These are phyloP conservation scores for Apantesis nais DNA, from an alignment of 2,888 invertebrate species.

Conservation along the genomic window DNA sequence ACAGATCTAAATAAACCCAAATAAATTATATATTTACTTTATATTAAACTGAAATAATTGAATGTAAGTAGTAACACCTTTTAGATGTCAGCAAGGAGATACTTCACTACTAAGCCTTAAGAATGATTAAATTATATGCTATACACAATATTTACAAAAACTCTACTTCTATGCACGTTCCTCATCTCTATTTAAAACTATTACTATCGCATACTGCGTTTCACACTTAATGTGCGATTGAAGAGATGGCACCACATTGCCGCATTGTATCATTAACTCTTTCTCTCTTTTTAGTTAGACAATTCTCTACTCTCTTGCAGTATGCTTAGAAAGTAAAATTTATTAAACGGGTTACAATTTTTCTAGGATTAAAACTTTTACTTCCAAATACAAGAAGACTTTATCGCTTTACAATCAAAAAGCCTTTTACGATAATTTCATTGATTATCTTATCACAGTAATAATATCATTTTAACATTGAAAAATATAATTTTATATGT, in stretches of 20 bases:
- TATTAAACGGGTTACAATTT: slow-evolving; percentile 10
- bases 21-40: slow-evolving; percentile 45
- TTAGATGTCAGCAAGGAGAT: slow-evolving; percentile 54
- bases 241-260: slow-evolving; percentile 13
- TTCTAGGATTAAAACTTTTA: slow-evolving; percentile 30
- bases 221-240: background rate
- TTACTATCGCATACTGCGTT: background rate
- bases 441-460: slow-evolving; percentile 66
- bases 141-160: slow-evolving; percentile 61
- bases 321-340: background rate
- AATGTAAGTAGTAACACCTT: slow-evolving; percentile 34
- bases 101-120: slow-evolving; percentile 37
- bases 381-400: slow-evolving; percentile 34
- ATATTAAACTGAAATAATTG: slow-evolving; percentile 35
- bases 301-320: background rate
- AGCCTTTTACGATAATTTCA: slow-evolving; percentile 39
- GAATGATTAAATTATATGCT: slow-evolving; percentile 42
- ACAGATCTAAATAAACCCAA: slow-evolving; percentile 59
- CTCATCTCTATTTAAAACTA: background rate
- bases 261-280: background rate
- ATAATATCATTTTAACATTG: slow-evolving; percentile 51
- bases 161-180: slow-evolving; percentile 9
- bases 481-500: slow-evolving; percentile 40
- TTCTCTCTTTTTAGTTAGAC: slow-evolving; percentile 1
- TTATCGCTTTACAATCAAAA: slow-evolving; percentile 41